Evolutionary conservation across 2,113 vertebrate genomes (phyloP).

Genomic region (Onychostoma macrolepis): DNA sequence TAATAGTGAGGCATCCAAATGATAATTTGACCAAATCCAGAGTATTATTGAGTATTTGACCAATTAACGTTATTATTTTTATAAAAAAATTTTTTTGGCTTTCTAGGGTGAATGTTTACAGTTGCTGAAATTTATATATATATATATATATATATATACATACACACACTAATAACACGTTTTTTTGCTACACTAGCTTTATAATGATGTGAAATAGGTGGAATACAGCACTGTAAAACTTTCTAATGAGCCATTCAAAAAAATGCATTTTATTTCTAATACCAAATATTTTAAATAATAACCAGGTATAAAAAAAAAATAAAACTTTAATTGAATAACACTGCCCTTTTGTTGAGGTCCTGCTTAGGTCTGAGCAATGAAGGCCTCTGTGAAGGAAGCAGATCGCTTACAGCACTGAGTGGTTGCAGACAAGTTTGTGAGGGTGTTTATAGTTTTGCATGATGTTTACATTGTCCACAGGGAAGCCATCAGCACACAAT

Average conservation of each 20-base stretch:
- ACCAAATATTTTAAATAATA: neutral
- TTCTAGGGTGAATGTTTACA: no score
- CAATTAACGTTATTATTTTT: no score
- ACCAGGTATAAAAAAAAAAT: neutral
- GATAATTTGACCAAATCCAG: no score
- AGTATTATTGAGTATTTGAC: no score
- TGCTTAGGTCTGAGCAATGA: conserved; percentile 24
- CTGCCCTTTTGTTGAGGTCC: neutral
- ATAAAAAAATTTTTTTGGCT: no score
- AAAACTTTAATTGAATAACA: no score
- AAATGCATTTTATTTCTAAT: neutral
- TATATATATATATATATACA: no score
- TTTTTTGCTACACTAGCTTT: no score
- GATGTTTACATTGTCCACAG: conserved; percentile 74
- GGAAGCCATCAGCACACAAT: conserved; percentile 71
- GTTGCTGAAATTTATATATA: no score
- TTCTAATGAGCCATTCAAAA: neutral
- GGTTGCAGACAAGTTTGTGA: conserved; percentile 54
- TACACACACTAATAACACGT: no score
- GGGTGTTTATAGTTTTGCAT: conserved; percentile 71
- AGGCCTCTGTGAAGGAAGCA: conserved; percentile 49
- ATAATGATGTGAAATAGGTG: no score
- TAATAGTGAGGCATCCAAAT: neutral
- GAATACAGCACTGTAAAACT: neutral
- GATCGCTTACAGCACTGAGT: conserved; percentile 12